A percentile compares a stretch with the other conserved stretches of the same genome.
phyloP scores from a whole-genome alignment of 2,113 vertebrate species.

The Rostratula benghalensis region DNA sequence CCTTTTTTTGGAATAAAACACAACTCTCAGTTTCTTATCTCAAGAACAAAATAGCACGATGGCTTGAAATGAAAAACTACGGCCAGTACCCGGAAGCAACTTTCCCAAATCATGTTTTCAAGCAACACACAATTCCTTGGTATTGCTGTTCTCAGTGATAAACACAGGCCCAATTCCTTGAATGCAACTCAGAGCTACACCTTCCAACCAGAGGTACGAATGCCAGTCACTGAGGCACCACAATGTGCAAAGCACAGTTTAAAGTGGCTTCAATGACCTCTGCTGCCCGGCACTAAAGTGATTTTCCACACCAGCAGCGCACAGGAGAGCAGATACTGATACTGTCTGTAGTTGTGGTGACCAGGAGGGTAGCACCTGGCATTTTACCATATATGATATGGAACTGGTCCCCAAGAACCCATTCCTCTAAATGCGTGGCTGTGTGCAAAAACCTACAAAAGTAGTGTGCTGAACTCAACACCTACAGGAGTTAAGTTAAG shows the following conservation, averaged over 20 bases:
- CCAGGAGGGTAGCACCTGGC: not conserved
- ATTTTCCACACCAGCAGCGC: constrained; percentile 20
- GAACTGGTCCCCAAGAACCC: not conserved
- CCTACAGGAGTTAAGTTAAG: not conserved
- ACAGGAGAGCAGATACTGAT: not conserved
- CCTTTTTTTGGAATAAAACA: not conserved
- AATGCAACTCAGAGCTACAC: constrained; percentile 20
- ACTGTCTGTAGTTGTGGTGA: not conserved
- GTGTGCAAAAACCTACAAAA: not conserved
- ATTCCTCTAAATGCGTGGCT: not conserved
- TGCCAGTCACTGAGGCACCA: not conserved
- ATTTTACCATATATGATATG: not conserved
- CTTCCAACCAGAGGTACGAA: constrained; percentile 5
- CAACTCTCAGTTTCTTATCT: not conserved
- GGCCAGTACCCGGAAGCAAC: not conserved
- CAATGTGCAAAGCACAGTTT: not conserved
- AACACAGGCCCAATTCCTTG: not conserved
- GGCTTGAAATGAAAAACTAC: not conserved
- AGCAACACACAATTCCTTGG: not conserved
- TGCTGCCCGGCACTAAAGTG: not conserved
- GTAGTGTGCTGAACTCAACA: not conserved
- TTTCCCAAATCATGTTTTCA: not conserved
- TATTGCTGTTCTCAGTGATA: not conserved
- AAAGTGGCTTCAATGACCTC: constrained; percentile 10
- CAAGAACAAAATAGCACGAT: not conserved